Evolutionary conservation across 2,888 invertebrate genomes (phyloP), one percentile per base, ranked within the genome.

Genomic region (Amphipoea lucens): DNA sequence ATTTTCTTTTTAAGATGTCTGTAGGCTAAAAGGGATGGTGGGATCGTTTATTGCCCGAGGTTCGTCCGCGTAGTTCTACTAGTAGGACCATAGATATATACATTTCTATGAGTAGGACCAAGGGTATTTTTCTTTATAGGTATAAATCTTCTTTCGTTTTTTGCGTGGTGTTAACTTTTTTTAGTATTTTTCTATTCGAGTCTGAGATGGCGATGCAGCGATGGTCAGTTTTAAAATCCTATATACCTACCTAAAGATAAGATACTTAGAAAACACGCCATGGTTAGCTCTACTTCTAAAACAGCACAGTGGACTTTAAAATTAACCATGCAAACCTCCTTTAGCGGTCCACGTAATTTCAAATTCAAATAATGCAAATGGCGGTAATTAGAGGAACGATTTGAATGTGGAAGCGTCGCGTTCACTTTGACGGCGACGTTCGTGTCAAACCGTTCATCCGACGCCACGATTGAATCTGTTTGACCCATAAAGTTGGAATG

Each of bases 401-500:
- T 89, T 85, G 82, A 89, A 87, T 89, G 68, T 79, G 75, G 79
- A 89, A 84, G 72, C 79, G 76, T 86, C 73, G 85, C 85, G 69
- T 79, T 84, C 87, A 40, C 87, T 89, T 85, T 84, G 88, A 87
- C 60, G 81, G 76, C 78, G 20, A 45, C 45, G 74, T 75, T 84
- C 83, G 84, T 82, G 85, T 88, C 78, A 87, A 84, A 78, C 81
- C 74, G 87, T 88, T 81, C 79, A 78, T 88, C 79, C 76, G 75
- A 74, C 77, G 73, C 80, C 86, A 83, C 86, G 89, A 88, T 87
- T 83, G 90, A 88, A 89, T 90, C 75, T 80, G 84, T 73, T 89
- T 89, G 90, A 89, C 88, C 88, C 81, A 89, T 89, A 87, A 86
- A 89, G 70, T 62, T 71, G 73, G 72, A 87, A 82, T 89, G 82